Evolutionary conservation across 2,113 vertebrate species (phyloP).

Genomic region (Phaethon lepturus): DNA sequence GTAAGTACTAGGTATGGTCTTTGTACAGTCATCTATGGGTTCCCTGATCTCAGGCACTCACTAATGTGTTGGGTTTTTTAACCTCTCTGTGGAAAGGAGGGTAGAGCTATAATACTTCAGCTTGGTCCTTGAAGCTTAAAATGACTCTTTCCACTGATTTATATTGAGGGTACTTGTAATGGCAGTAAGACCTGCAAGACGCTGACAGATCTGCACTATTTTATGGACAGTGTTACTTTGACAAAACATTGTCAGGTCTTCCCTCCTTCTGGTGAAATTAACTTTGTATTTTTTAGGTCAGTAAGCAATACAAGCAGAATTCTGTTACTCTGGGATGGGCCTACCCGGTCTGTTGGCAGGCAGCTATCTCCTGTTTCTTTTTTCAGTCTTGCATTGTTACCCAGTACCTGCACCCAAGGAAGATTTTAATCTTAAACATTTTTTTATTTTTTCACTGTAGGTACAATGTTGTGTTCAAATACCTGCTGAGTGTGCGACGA

Average conservation of each 20-base stretch:
- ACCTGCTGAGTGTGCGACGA: constrained; percentile 91
- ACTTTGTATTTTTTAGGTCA: background rate
- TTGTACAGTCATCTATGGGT: background rate
- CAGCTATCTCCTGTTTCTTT: background rate
- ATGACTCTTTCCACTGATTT: background rate
- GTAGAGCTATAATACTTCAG: background rate
- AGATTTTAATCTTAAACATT: background rate
- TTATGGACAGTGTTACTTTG: background rate
- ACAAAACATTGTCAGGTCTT: background rate
- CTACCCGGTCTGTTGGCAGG: background rate
- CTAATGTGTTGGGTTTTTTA: background rate
- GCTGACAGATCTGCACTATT: background rate
- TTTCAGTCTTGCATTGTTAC: background rate
- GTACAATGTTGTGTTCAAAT: constrained; percentile 97
- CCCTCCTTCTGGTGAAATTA: background rate
- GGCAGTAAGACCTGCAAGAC: background rate
- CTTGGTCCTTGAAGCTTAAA: background rate
- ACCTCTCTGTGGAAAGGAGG: background rate
- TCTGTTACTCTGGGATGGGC: background rate
- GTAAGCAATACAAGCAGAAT: background rate
- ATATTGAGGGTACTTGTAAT: background rate
- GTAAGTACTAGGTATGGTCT: constrained; percentile 75
- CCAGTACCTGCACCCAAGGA: background rate
- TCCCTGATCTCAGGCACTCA: background rate
- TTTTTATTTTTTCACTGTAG: constrained; percentile 67